Evolutionary conservation across 2,888 invertebrate genomes (phyloP), one percentile per base, ranked within the genome.

Genomic region (Stenodema calcarata): DNA sequence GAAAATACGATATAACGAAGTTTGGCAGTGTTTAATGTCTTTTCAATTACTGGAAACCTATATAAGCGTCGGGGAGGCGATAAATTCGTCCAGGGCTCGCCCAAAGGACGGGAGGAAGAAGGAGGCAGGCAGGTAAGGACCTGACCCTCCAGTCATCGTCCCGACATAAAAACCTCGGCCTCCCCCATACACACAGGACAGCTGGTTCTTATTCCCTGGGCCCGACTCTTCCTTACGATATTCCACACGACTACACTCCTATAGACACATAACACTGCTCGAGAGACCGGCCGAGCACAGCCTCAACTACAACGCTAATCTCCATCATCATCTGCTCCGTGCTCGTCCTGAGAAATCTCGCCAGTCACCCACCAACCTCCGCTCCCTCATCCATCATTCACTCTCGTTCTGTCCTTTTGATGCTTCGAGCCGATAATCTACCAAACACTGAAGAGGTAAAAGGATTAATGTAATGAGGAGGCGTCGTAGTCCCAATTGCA

Each of bases 121-220:
- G 23, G 18, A 23, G 23, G 73, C 16, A 73, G 73, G 73, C 18
- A 73, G 35, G 73, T n/a, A 41, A 30, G 35, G 35, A 73, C 35
- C 73, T 73, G 35, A 73, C 41, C 41, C 73, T n/a, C 73, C 41
- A 73, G 73, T 30, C 41, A 73, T 73, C 73, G 73, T 62, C 73
- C n/a, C 18, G n/a, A 73, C 30, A 73, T 73, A 73, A 73, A 73
- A 35, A 73, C 30, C 73, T 73, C 35, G 73, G 12, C 30, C 73
- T 73, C 73, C 73, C 73, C 73, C 73, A 73, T 23, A 47, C 47
- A 47, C 47, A 62, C 62, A 23, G 23, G 62, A 62, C 73, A 73
- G 73, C 73, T 73, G 73, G 30, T 73, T 41, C 73, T 30, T 30
- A 73, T 30, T 35, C 35, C 47, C 23, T 18, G 62, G 18, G 62